phyloP scores from a whole-genome alignment of 2,888 invertebrate species.

The Aphrophora alni region DNA sequence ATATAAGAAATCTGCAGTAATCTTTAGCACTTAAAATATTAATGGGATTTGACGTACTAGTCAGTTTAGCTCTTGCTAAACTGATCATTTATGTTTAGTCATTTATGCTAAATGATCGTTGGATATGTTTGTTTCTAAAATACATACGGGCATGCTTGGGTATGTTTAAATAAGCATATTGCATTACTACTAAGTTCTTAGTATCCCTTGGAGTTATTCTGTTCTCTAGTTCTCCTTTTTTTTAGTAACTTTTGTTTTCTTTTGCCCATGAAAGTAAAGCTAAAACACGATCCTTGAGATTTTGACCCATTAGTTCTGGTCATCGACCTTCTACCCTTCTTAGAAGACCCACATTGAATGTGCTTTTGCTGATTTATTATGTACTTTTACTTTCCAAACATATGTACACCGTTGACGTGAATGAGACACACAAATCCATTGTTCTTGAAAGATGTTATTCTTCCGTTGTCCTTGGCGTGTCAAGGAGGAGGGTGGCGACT shows the following conservation, averaged over 20 bases:
- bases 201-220: not conserved
- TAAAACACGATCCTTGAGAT: not conserved
- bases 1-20: no score
- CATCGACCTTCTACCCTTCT: not conserved
- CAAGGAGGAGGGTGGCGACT: not conserved
- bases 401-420: not conserved
- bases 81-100: no score
- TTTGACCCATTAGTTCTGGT: not conserved
- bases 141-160: no score
- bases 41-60: no score
- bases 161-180: no score
- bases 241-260: not conserved
- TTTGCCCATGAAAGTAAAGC: not conserved
- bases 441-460: not conserved
- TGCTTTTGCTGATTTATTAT: not conserved
- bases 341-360: not conserved
- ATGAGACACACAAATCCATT: not conserved
- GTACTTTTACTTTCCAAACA: conserved; percentile 4
- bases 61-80: no score
- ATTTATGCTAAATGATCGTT: no score
- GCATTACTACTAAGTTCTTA: no score
- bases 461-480: not conserved
- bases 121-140: no score
- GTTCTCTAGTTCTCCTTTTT: not conserved
- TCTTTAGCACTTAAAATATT: no score